phyloP scores from a whole-genome alignment of 1,140 invertebrate species.

The Mylabris phalerata region DNA sequence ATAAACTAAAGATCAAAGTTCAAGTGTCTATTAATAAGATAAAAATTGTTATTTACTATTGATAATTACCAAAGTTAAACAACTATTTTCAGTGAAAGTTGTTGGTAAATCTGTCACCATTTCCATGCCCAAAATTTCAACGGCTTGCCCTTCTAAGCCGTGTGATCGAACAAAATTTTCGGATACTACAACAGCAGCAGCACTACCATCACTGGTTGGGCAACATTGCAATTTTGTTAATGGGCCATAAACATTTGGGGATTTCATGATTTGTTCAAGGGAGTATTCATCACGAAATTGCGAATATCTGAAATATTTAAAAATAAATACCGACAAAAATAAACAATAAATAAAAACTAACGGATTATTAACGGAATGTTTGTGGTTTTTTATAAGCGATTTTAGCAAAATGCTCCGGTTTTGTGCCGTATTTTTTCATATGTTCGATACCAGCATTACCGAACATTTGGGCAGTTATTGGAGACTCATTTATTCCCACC shows the following conservation, averaged over 20 bases:
- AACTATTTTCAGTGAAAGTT: conserved; percentile 77
- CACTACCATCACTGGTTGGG: conserved; percentile 94
- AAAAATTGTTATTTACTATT: not conserved
- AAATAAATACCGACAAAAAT: conserved; percentile 2
- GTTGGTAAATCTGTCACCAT: conserved; percentile 87
- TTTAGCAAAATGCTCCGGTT: conserved; percentile 89
- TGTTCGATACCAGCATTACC: conserved; percentile 94
- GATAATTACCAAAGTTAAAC: conserved; percentile 71
- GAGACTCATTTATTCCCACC: conserved; percentile 68
- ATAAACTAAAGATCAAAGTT: too few relatives aligned
- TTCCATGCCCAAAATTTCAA: conserved; percentile 94
- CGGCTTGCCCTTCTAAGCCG: conserved; percentile 75
- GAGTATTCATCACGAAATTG: conserved; percentile 88
- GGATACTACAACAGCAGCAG: conserved; percentile 82
- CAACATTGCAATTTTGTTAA: conserved; percentile 95
- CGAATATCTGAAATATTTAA: conserved; percentile 56
- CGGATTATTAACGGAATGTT: conserved; percentile 94
- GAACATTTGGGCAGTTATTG: conserved; percentile 92
- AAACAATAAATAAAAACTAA: conserved; percentile 44
- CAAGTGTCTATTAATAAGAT: not conserved
- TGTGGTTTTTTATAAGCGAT: conserved; percentile 97
- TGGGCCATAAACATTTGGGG: conserved; percentile 78
- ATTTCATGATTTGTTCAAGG: conserved; percentile 80
- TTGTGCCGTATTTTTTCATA: conserved; percentile 96
- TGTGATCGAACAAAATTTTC: conserved; percentile 84